Percentiles rank a stretch among this genome's conserved stretches.
These are phyloP conservation scores for Psilanteris sp. DNA, from an alignment of 1,140 invertebrate species.

Conservation along the genomic window DNA sequence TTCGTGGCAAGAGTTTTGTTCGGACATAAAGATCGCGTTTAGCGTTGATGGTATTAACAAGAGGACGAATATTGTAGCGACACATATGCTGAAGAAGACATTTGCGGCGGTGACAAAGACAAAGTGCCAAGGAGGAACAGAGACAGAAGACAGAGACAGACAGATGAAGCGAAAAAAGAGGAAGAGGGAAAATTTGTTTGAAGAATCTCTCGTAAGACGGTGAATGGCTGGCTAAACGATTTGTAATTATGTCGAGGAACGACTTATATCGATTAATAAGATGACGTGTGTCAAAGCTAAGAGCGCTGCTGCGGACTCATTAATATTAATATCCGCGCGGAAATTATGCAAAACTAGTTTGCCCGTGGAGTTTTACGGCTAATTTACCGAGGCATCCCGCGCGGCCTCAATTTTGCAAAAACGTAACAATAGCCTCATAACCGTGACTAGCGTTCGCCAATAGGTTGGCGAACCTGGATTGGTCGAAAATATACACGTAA, in stretches of 20 bases:
- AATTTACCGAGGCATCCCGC: background rate
- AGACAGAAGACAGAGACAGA: background rate
- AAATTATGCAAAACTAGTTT: conserved; percentile 3
- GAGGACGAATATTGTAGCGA: conserved; percentile 13
- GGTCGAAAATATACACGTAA: no score
- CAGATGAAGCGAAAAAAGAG: background rate
- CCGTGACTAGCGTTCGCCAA: no score
- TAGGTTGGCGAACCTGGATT: no score
- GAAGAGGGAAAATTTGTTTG: background rate
- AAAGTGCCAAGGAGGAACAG: no score
- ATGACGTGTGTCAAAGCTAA: conserved; percentile 12
- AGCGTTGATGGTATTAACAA: conserved; percentile 2
- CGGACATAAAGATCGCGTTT: conserved; percentile 19
- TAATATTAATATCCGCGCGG: conserved; percentile 6
- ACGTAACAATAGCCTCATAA: no score
- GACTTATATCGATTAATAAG: conserved; percentile 25
- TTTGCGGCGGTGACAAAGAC: background rate
- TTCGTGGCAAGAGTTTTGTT: conserved; percentile 20
- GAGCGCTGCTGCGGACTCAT: background rate
- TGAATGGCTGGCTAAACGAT: conserved; percentile 7
- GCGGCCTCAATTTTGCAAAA: no score
- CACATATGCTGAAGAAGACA: conserved; percentile 2
- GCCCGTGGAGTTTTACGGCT: background rate
- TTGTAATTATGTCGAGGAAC: background rate
- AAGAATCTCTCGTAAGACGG: background rate